Evolutionary conservation across 2,113 vertebrate genomes (phyloP).

Genomic region (Indicator maculatus): DNA sequence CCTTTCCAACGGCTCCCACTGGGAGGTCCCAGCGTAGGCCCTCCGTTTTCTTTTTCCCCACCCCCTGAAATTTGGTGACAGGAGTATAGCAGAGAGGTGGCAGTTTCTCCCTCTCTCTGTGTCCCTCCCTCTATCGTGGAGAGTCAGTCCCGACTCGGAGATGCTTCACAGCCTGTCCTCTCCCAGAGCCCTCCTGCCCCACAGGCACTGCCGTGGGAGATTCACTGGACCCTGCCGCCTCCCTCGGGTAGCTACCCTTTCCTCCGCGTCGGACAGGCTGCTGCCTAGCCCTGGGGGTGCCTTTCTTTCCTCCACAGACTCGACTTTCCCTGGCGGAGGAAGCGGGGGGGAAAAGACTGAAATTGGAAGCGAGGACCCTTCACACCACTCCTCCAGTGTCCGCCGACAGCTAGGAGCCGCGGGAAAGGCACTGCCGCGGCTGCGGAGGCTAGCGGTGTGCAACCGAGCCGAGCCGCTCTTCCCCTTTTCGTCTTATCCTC

Average conservation of each 20-base stretch:
- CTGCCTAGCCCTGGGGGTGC: not conserved
- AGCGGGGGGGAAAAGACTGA: not conserved
- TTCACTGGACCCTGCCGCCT: not conserved
- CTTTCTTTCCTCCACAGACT: not conserved
- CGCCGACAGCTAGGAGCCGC: not conserved
- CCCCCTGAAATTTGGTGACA: not conserved
- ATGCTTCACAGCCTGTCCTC: not conserved
- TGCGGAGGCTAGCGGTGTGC: not conserved
- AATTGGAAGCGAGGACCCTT: not conserved
- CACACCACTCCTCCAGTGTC: not conserved
- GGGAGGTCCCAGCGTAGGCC: constrained; percentile 11
- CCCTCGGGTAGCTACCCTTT: not conserved
- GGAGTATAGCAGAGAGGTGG: not conserved
- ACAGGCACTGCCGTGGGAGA: not conserved
- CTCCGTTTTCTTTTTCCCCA: not conserved
- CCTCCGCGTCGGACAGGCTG: not conserved
- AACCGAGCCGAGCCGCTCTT: not conserved
- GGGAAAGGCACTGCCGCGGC: not conserved
- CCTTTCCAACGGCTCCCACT: not conserved
- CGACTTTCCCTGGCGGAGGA: not conserved
- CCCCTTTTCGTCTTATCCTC: constrained; percentile 37
- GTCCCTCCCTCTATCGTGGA: not conserved
- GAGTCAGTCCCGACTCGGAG: not conserved
- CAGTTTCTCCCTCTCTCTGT: not conserved
- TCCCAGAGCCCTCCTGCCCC: not conserved